Base-by-base conservation (phyloP, 2,888 invertebrate species). In the Mythimna pallens region DNA sequence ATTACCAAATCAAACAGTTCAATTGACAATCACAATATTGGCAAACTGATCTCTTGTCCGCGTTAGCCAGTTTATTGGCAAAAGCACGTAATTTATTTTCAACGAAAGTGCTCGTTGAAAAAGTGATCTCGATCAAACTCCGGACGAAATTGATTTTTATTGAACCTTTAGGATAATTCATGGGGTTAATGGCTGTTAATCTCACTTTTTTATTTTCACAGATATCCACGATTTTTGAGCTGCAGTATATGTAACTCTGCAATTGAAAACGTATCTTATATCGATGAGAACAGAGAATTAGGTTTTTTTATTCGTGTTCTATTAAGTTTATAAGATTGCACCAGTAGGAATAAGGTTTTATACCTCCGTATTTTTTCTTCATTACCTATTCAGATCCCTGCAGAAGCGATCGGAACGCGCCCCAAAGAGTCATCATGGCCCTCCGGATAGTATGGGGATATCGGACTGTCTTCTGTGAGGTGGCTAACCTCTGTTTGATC, bases 1-100 rank as follows among this genome's bases (percentile, higher is more conserved):
- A 80, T 84, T 66, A 78, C 70, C 65, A 78, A 80, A 64, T 65
- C 74, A 76, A 85, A 83, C 77, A 79, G 73, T 73, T 82, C 64
- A 54, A 74, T 74, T 81, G 75, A 79, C 79, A 83, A 76, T 79
- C 77, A 74, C 71, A 73, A 76, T 67, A 78, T 84, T 75, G 73
- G 71, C 70, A 70, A 78, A 75, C 70, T 76, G 75, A 81, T 79
- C 72, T 75, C 70, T 77, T 70, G 69, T 66, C 70, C 30, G 50
- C 61, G 64, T 70, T 76, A 65, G 63, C 65, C 54, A 69, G 66
- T 74, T 75, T 81, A 81, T 78, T 63, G 57, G 62, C 40, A 58
- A 62, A 67, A 43, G 63, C 61, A 52, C 36, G 70, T 65, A 40
- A 73, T 67, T 77, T 65, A 57, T 70, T 59, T 74, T 30, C 22